phyloP scores from a whole-genome alignment of 1,140 invertebrate species.

The Drosophila sturtevanti region DNA sequence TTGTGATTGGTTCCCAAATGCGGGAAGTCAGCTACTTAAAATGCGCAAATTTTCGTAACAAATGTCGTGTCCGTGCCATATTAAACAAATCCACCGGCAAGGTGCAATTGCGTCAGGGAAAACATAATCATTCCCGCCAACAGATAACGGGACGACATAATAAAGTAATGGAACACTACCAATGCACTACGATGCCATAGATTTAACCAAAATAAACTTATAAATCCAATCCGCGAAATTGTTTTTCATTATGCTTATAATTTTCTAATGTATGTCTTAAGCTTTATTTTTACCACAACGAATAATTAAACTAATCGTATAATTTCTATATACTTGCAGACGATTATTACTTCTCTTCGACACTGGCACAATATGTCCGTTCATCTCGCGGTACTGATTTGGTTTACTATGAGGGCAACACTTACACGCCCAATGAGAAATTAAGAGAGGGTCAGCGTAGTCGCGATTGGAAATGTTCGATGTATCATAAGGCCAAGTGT shows the following conservation, averaged over 20 bases:
- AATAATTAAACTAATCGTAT: not conserved
- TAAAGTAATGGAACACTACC: constrained; percentile 22
- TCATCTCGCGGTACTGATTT: constrained; percentile 76
- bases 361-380: constrained; percentile 64
- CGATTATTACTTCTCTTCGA: not conserved
- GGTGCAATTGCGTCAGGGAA: constrained; percentile 48
- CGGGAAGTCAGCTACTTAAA: constrained; percentile 69
- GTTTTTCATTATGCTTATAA: constrained; percentile 55
- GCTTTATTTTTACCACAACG: constrained; percentile 16
- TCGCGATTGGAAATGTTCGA: constrained; percentile 81
- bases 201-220: constrained; percentile 51
- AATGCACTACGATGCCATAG: not conserved
- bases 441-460: constrained; percentile 58
- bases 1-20: constrained; percentile 71
- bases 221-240: constrained; percentile 27
- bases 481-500: constrained; percentile 82
- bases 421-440: constrained; percentile 81
- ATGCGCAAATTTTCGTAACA: constrained; percentile 69
- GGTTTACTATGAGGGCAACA: constrained; percentile 73
- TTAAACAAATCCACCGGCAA: constrained; percentile 58
- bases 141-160: not conserved
- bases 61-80: constrained; percentile 71
- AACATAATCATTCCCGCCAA: constrained; percentile 61
- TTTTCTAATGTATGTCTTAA: constrained; percentile 40
- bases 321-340: constrained; percentile 14